Conservation (phyloP, 2,113 vertebrate genomes). For the Phrynosoma blainvillii region DNA sequence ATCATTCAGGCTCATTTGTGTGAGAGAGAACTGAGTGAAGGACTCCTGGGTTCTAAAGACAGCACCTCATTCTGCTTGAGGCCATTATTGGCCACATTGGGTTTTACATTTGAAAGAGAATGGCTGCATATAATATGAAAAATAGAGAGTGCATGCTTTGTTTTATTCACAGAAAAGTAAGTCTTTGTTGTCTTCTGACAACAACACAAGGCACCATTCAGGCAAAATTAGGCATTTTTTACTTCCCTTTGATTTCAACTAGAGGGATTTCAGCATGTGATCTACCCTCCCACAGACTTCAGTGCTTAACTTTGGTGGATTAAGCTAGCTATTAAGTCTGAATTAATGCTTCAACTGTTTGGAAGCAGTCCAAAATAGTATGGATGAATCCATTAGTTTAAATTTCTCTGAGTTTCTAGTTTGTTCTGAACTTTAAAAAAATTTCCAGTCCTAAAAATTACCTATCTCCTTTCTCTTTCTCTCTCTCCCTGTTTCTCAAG, state of each 20-base stretch:
- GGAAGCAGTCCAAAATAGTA: neutral
- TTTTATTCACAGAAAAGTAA: neutral
- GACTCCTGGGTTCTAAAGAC: slow-evolving; percentile 10
- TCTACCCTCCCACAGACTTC: neutral
- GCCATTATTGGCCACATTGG: neutral
- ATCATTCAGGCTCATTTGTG: slow-evolving; percentile 46
- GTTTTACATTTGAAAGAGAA: neutral
- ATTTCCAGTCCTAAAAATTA: no score
- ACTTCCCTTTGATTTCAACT: neutral
- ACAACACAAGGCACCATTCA: neutral
- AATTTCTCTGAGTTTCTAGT: no score
- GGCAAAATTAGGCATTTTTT: neutral
- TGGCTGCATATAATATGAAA: neutral
- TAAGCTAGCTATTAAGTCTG: neutral
- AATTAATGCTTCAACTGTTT: neutral
- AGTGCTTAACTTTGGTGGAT: neutral
- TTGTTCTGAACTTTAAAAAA: no score
- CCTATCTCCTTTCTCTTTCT: no score
- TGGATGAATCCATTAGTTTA: no score
- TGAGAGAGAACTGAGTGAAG: neutral
- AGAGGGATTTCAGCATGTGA: neutral
- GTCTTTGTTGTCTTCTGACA: neutral
- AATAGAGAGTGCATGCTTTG: neutral
- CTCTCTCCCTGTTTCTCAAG: no score
- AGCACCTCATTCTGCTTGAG: neutral